phyloP scores from a whole-genome alignment of 2,888 invertebrate species.

The Agrochola macilenta region DNA sequence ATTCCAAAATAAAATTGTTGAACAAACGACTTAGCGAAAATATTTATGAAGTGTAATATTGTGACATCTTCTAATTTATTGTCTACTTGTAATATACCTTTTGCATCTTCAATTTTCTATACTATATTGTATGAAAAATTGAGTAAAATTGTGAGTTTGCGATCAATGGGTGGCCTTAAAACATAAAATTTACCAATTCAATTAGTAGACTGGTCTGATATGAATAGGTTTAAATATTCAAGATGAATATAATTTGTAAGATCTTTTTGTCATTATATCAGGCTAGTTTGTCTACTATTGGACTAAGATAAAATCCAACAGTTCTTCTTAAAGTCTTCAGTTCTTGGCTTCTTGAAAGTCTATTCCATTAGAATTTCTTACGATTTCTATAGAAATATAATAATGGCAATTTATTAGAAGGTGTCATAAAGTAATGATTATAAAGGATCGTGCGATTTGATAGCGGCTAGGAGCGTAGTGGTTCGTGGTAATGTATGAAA shows the following conservation, averaged over 20 bases:
- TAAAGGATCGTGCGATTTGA: slow-evolving; percentile 70
- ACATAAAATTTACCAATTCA: not conserved
- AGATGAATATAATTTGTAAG: slow-evolving; percentile 4
- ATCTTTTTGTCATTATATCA: not conserved
- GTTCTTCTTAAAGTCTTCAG: not conserved
- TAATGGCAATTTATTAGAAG: slow-evolving; percentile 58
- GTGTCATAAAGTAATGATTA: slow-evolving; percentile 55
- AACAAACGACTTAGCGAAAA: slow-evolving; percentile 71
- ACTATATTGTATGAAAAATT: slow-evolving; percentile 21
- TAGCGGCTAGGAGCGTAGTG: slow-evolving; percentile 74
- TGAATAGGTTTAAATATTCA: not conserved
- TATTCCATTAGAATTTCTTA: slow-evolving; percentile 41
- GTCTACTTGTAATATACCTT: slow-evolving; percentile 26
- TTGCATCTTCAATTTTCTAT: slow-evolving; percentile 33
- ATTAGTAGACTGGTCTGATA: slow-evolving; percentile 32
- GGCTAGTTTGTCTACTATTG: slow-evolving; percentile 32
- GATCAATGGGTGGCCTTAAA: slow-evolving; percentile 7
- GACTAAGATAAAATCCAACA: not conserved
- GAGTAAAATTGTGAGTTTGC: slow-evolving; percentile 15
- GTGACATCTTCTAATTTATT: slow-evolving; percentile 60
- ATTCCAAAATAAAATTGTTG: slow-evolving; percentile 70
- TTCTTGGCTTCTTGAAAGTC: slow-evolving; percentile 15
- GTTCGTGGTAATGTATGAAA: slow-evolving; percentile 67
- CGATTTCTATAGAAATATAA: slow-evolving; percentile 46
- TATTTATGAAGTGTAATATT: slow-evolving; percentile 64